Evolutionary conservation across 2,888 invertebrate genomes (phyloP).

Genomic region (Disparrhopalites patrizii): DNA sequence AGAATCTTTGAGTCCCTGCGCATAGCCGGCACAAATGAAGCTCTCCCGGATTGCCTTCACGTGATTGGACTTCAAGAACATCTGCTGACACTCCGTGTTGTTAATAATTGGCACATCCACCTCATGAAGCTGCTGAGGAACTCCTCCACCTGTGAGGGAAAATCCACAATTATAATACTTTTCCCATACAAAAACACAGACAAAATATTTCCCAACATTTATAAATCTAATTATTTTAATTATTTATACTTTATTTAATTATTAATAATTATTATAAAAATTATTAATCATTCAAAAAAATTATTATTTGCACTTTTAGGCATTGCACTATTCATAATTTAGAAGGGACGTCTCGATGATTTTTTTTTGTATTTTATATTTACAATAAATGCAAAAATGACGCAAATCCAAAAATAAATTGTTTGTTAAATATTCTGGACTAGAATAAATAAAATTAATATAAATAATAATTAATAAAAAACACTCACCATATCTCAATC

Average conservation of each 20-base stretch:
- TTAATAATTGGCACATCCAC: conserved; percentile 87
- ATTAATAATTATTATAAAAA: background rate
- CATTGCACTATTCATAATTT: background rate
- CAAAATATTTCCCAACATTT: background rate
- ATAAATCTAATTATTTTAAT: conserved; percentile 2
- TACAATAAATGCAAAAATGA: background rate
- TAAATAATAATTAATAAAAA: background rate
- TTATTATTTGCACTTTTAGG: background rate
- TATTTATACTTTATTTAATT: conserved; percentile 4
- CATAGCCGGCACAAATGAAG: conserved; percentile 88
- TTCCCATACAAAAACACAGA: background rate
- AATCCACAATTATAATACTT: background rate
- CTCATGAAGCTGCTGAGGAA: conserved; percentile 83
- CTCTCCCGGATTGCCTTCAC: conserved; percentile 79
- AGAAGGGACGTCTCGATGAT: no score
- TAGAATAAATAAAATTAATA: background rate
- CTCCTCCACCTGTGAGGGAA: conserved; percentile 63
- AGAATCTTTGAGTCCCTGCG: conserved; percentile 85
- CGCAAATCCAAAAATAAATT: no score
- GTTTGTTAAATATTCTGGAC: no score
- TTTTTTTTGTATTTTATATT: no score
- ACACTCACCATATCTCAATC: conserved; percentile 72
- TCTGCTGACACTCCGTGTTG: conserved; percentile 85
- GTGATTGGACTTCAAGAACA: conserved; percentile 88
- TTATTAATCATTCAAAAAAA: background rate